Percentiles rank a stretch among this genome's conserved stretches.
Evolutionary conservation across 2,888 invertebrate species (phyloP).

Genomic region (Orgyia antiqua): DNA sequence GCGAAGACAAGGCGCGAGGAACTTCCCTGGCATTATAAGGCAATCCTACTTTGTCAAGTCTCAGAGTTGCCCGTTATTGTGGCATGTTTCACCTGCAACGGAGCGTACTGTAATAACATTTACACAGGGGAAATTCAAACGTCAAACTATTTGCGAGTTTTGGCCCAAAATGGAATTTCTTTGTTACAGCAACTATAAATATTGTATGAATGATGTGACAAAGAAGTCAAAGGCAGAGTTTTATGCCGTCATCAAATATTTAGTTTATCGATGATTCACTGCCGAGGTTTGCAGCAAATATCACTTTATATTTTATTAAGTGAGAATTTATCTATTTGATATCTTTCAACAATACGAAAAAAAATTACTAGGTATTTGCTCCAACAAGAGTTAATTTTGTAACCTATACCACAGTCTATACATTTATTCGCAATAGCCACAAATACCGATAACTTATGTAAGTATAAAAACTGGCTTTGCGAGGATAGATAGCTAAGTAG

Average conservation of each 20-base stretch:
- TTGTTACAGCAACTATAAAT: constrained; percentile 67
- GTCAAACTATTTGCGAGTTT: constrained; percentile 73
- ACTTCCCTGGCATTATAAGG: constrained; percentile 31
- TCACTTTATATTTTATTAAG: too few relatives aligned
- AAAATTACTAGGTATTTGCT: too few relatives aligned
- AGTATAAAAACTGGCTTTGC: too few relatives aligned
- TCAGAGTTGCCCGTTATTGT: constrained; percentile 49
- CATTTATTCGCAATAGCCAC: too few relatives aligned
- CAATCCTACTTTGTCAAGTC: constrained; percentile 43
- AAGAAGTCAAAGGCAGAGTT: constrained; percentile 52
- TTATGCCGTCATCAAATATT: constrained; percentile 47
- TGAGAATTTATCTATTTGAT: too few relatives aligned
- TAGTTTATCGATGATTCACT: constrained; percentile 15
- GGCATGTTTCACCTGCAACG: constrained; percentile 62
- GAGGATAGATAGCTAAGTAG: constrained; percentile 17
- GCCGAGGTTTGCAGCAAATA: too few relatives aligned
- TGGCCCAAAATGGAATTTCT: constrained; percentile 70
- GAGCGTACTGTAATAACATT: constrained; percentile 66
- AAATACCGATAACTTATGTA: too few relatives aligned
- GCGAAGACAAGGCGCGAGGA: constrained; percentile 10
- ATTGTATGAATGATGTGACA: constrained; percentile 65
- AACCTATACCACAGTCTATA: too few relatives aligned
- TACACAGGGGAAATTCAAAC: constrained; percentile 74
- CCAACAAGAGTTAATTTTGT: too few relatives aligned
- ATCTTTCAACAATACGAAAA: too few relatives aligned